phyloP scores from a whole-genome alignment of 2,888 invertebrate species.

The Drosophila quinaria region DNA sequence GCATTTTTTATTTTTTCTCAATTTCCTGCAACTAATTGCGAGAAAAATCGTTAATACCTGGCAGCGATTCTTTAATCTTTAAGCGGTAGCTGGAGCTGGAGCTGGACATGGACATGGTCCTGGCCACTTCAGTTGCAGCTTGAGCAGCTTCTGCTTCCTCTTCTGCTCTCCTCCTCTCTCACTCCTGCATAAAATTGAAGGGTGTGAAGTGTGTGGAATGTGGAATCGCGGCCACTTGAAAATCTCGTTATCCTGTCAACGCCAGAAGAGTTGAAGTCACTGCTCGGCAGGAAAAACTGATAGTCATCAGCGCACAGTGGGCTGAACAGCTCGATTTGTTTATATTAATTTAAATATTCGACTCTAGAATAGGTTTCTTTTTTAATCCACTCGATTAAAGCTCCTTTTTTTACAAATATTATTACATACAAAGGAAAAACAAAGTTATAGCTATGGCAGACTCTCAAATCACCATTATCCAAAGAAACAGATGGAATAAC shows the following conservation, averaged over 20 bases:
- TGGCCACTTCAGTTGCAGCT: constrained; percentile 15
- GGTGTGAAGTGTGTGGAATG: constrained; percentile 63
- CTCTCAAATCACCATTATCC: no score
- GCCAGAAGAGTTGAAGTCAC: constrained; percentile 48
- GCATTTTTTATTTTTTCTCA: constrained; percentile 47
- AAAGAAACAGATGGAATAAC: no score
- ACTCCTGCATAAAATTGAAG: constrained; percentile 17
- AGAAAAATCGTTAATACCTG: constrained; percentile 71
- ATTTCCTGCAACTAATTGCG: constrained; percentile 78
- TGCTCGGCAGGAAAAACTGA: constrained; percentile 51
- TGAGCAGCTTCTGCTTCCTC: constrained; percentile 5
- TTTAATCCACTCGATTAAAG: no score
- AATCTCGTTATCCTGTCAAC: constrained; percentile 85
- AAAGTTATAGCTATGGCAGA: no score
- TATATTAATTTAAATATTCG: no score
- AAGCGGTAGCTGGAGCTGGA: constrained; percentile 18
- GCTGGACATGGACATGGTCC: constrained; percentile 1
- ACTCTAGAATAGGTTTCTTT: no score
- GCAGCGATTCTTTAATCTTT: no score
- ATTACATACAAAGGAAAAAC: no score
- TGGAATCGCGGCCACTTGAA: constrained; percentile 75
- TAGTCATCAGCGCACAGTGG: constrained; percentile 64
- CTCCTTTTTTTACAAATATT: no score
- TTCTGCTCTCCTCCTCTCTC: background rate
- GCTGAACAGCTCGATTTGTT: background rate